Conservation (phyloP, 64 coral and sea anemone species). For the Orbicella faveolata region DNA sequence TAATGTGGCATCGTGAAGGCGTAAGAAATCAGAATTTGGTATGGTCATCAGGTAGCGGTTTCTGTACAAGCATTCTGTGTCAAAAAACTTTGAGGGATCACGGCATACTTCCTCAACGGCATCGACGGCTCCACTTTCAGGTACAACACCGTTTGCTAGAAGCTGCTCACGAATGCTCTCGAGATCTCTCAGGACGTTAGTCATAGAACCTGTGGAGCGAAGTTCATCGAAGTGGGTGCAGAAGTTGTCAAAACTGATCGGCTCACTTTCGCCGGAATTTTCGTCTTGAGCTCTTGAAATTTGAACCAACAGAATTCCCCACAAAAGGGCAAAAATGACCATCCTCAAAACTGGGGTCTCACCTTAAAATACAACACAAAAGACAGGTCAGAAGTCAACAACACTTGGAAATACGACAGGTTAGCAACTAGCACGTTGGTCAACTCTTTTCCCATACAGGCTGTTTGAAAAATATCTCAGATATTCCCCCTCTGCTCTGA, state of each 20-base stretch:
- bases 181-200: neutral
- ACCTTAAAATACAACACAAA: neutral
- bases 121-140: neutral
- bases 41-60: no score
- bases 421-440: no score
- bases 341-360: neutral
- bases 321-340: neutral
- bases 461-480: no score
- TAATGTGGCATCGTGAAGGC: neutral
- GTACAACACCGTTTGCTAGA: neutral
- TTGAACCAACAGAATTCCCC: neutral
- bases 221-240: neutral
- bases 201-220: neutral
- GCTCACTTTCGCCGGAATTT: neutral
- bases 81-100: constrained; percentile 14
- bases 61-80: constrained; percentile 14
- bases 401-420: neutral
- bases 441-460: no score
- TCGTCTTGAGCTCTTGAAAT: neutral
- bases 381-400: neutral
- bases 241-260: neutral
- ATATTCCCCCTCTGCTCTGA: no score
- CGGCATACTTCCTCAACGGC: neutral
- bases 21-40: neutral
- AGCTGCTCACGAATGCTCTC: neutral